These are phyloP conservation scores for Xiphophorus maculatus DNA, from an alignment of 2,113 vertebrate genomes.

Conservation along the genomic window DNA sequence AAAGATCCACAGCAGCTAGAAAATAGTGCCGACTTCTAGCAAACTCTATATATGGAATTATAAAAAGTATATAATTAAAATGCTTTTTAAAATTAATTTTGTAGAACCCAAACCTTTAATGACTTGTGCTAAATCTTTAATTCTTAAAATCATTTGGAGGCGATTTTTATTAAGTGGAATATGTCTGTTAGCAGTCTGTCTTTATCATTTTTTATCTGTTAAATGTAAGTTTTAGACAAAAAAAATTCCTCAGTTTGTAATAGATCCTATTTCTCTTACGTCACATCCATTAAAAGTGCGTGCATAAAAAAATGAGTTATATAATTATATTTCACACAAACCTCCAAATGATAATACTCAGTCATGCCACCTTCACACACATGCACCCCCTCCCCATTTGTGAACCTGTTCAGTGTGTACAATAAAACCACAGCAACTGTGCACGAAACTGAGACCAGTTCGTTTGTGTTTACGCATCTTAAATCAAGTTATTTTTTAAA, in stretches of 20 bases:
- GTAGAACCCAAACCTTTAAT: too few species aligned
- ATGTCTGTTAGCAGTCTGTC: too few species aligned
- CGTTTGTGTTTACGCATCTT: constrained; percentile 52
- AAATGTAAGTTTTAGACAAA: too few species aligned
- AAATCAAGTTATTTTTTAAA: constrained; percentile 36
- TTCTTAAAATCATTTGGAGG: too few species aligned
- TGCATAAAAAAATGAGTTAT: not conserved
- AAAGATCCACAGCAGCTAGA: not conserved
- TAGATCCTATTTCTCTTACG: too few species aligned
- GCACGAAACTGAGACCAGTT: constrained; percentile 36
- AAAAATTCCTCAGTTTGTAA: too few species aligned
- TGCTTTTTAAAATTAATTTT: too few species aligned
- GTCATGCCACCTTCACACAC: constrained; percentile 29
- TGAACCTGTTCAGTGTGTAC: constrained; percentile 29
- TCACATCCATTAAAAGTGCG: too few species aligned
- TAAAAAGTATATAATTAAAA: too few species aligned
- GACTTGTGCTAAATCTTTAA: too few species aligned
- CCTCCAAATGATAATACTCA: constrained; percentile 22
- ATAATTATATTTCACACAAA: not conserved
- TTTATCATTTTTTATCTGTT: too few species aligned
- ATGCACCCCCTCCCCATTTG: not conserved
- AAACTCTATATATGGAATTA: not conserved
- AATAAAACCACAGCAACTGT: constrained; percentile 24
- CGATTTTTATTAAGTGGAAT: too few species aligned
- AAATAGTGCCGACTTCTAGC: not conserved